Percentiles rank a stretch among this genome's conserved stretches.
These are phyloP conservation scores for Cichladusa arquata DNA, from an alignment of 2,113 vertebrate species.

Conservation along the genomic window DNA sequence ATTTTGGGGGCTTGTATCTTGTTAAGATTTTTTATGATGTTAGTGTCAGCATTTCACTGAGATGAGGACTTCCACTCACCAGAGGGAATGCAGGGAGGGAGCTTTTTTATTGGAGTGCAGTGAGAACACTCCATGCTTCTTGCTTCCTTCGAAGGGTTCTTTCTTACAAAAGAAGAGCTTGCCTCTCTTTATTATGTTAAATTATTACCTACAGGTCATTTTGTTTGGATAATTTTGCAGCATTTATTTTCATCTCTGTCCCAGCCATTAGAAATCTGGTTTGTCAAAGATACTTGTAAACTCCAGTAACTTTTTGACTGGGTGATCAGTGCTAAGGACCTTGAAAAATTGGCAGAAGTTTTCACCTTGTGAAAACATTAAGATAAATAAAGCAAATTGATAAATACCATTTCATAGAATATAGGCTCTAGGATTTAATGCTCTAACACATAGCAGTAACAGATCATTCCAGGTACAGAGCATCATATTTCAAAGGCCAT, in stretches of 20 bases:
- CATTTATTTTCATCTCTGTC: background rate
- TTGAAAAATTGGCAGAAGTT: slow-evolving; percentile 25
- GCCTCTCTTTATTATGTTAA: background rate
- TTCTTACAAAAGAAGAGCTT: background rate
- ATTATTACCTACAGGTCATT: background rate
- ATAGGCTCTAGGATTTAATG: background rate
- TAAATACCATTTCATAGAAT: slow-evolving; percentile 17
- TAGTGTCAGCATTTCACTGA: background rate
- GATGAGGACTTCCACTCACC: background rate
- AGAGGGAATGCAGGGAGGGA: background rate
- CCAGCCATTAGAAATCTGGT: background rate
- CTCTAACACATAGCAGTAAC: background rate
- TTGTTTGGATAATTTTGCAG: background rate
- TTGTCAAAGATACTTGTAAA: background rate
- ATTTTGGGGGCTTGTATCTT: background rate
- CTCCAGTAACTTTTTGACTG: background rate
- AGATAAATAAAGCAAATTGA: slow-evolving; percentile 50
- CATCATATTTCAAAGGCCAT: background rate
- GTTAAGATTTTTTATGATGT: background rate
- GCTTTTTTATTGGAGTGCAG: background rate
- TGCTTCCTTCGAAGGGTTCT: background rate
- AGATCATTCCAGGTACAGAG: background rate
- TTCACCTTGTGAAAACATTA: background rate
- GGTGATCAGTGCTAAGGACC: background rate
- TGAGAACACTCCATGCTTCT: background rate